These are phyloP conservation scores for Ciona savignyi DNA, from an alignment of 23 tunicate genomes.

Conservation along the genomic window DNA sequence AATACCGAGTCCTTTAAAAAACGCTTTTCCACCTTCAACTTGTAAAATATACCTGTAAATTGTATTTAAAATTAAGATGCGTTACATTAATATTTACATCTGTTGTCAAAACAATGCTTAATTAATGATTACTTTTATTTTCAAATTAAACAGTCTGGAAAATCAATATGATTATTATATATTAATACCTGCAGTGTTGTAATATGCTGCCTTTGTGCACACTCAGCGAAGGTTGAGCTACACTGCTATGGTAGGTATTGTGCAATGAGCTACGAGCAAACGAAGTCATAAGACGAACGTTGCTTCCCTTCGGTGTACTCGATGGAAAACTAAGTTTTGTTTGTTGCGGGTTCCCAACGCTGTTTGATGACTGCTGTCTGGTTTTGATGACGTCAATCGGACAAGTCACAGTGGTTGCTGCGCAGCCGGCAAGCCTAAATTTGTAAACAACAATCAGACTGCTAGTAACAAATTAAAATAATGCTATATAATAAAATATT, in stretches of 20 bases:
- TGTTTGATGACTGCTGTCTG: conserved; percentile 71
- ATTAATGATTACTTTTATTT: no score
- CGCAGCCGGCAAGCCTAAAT: conserved; percentile 66
- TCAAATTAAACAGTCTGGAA: no score
- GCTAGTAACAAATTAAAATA: neutral
- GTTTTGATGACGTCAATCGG: conserved; percentile 88
- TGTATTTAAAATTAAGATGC: no score
- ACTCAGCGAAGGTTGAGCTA: neutral
- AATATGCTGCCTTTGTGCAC: conserved; percentile 12
- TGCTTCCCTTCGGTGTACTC: neutral
- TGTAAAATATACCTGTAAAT: conserved; percentile 45
- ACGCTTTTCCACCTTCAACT: conserved; percentile 48
- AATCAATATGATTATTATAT: no score
- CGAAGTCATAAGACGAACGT: neutral
- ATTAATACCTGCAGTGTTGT: conserved; percentile 51
- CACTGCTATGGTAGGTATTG: conserved; percentile 28
- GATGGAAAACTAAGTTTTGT: neutral
- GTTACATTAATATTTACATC: no score
- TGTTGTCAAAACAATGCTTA: no score
- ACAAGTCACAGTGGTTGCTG: conserved; percentile 65
- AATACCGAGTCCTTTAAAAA: conserved; percentile 65
- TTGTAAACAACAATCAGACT: no score
- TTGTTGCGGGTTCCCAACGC: conserved; percentile 12
- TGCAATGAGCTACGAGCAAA: conserved; percentile 2
- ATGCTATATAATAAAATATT: neutral